Base-by-base conservation (phyloP, 1,140 invertebrate genomes). In the Zaprionus taronus region DNA sequence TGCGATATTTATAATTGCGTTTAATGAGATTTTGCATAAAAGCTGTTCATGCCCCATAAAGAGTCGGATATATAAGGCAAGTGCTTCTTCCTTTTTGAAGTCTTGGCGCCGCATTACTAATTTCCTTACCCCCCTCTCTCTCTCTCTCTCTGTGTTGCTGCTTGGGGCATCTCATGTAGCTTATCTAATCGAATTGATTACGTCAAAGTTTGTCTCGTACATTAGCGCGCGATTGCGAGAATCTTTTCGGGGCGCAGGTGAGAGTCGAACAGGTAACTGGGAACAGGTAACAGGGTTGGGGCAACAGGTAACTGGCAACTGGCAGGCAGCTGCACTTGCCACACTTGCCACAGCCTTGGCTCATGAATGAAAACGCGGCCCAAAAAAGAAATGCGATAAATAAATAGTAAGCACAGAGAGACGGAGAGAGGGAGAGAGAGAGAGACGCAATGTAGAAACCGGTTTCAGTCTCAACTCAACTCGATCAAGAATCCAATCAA, bases 151-250 rank as follows among this genome's bases (percentile, higher is more conserved):
- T 41, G 5, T 44, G n/a, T n/a, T 2, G 28, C 38, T n/a, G 31
- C 26, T 77, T 79, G 75, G 55, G 72, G 61, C 77, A 87, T 87
- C 83, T 87, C 81, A 79, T 75, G 55, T 66, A 65, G 47, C 67
- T 84, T 87, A 90, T 89, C 84, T 90, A 87, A 87, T 84, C 85
- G 79, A 84, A 81, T 87, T 83, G 85, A 89, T 87, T 89, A 77
- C 84, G 76, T 87, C 81, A 81, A 87, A 74, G 85, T 84, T 84
- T 84, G 81, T 79, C 57, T 80, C 53, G 57, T 76, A 73, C 81
- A 84, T 87, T 84, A 87, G 79, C 84, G 78, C 72, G 78, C 80
- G 81, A 79, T 63, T 41, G 31, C 67, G 60, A 78, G 75, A 74
- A 78, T 69, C 63, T 60, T 15, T 38, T 47, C 28, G 41, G 41